Percentiles rank a stretch among this genome's conserved stretches.
These are phyloP conservation scores for Homalodisca vitripennis DNA, from an alignment of 1,140 invertebrate genomes.

Conservation along the genomic window DNA sequence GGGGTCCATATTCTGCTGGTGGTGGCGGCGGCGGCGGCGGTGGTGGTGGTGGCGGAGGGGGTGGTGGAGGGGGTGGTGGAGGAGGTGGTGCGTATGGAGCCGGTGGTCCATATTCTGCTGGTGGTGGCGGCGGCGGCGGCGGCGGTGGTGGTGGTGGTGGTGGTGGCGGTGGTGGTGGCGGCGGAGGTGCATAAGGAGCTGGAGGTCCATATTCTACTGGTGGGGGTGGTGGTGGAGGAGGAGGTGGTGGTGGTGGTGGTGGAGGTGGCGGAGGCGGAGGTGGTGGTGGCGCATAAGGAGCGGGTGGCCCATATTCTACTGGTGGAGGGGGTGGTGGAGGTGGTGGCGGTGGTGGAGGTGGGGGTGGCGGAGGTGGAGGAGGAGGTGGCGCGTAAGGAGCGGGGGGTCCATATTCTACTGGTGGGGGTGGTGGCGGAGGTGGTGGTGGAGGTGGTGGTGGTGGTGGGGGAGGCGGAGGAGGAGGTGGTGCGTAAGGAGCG, in stretches of 20 bases:
- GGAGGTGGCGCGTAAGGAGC: conserved; percentile 16
- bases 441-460: conserved; percentile 30
- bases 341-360: conserved; percentile 33
- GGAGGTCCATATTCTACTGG: conserved; percentile 26
- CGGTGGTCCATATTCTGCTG: background rate
- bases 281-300: conserved; percentile 26
- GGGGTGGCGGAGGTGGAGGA: conserved; percentile 25
- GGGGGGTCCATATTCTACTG: conserved; percentile 1
- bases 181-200: conserved; percentile 20
- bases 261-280: conserved; percentile 24
- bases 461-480: conserved; percentile 30
- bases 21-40: conserved; percentile 7
- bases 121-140: background rate
- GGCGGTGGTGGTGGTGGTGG: conserved; percentile 16
- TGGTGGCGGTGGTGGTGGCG: conserved; percentile 23
- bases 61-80: conserved; percentile 29
- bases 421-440: conserved; percentile 28
- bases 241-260: conserved; percentile 20
- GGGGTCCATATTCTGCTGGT: conserved; percentile 12
- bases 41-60: conserved; percentile 9
- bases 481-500: background rate
- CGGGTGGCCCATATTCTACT: conserved; percentile 21
- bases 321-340: conserved; percentile 28
- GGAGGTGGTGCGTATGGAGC: conserved; percentile 20
- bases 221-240: conserved; percentile 22